These are phyloP conservation scores for Rhodophaea formosa DNA, from an alignment of 2,888 invertebrate species.

Conservation along the genomic window DNA sequence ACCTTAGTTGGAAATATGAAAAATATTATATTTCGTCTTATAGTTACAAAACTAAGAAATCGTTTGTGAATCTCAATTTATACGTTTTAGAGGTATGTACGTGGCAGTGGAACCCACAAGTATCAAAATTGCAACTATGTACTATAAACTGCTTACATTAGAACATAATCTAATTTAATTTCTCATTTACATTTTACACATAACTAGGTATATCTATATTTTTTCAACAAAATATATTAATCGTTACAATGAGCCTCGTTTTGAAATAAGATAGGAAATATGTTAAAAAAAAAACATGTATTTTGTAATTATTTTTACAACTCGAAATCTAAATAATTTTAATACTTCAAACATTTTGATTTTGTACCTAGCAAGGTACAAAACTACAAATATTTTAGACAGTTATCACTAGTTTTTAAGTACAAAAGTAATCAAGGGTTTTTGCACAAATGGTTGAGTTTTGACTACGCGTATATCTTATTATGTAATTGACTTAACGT, in stretches of 20 bases:
- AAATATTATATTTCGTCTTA: too few relatives aligned
- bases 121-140: not conserved
- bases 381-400: not conserved
- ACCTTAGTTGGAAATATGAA: not conserved
- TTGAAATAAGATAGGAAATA: not conserved
- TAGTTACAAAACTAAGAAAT: too few relatives aligned
- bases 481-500: slow-evolving; percentile 14
- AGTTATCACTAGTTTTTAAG: not conserved
- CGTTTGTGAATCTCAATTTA: not conserved
- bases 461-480: slow-evolving; percentile 12
- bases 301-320: too few relatives aligned
- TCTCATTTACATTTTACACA: slow-evolving; percentile 12
- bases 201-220: slow-evolving; percentile 8
- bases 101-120: slow-evolving; percentile 4
- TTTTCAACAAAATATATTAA: slow-evolving; percentile 11
- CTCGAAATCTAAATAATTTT: not conserved
- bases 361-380: not conserved
- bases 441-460: not conserved
- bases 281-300: too few relatives aligned
- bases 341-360: not conserved
- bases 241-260: not conserved
- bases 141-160: slow-evolving; percentile 14
- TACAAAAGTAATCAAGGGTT: not conserved
- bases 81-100: not conserved
- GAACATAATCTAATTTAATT: slow-evolving; percentile 9